phyloP scores from a whole-genome alignment of 2,113 vertebrate genomes.

The Tyrannus savana region DNA sequence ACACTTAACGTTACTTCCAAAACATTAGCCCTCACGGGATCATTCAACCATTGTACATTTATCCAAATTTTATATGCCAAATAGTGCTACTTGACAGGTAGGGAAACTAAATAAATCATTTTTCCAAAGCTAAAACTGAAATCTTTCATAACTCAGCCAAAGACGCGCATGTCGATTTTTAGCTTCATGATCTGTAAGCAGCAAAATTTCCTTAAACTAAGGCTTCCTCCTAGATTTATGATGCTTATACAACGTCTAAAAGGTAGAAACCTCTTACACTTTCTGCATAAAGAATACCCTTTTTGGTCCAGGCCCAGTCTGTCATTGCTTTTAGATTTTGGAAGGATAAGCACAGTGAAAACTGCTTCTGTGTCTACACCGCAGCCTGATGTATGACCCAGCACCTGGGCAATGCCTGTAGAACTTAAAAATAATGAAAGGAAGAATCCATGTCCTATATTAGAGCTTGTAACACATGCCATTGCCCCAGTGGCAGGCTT shows the following conservation, averaged over 20 bases:
- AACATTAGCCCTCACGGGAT: background rate
- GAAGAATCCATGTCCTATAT: background rate
- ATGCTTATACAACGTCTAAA: background rate
- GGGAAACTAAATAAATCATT: background rate
- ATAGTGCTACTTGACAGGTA: background rate
- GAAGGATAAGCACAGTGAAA: background rate
- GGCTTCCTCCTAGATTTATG: background rate
- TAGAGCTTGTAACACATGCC: background rate
- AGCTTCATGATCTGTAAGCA: background rate
- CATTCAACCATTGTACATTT: background rate
- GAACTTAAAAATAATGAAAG: background rate
- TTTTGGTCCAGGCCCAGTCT: background rate
- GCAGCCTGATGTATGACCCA: background rate
- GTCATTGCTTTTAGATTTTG: background rate
- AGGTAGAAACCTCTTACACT: background rate
- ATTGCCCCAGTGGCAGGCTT: background rate
- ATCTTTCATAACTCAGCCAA: background rate
- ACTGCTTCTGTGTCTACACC: background rate
- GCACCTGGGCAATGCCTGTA: background rate
- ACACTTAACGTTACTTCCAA: background rate
- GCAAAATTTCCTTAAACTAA: background rate
- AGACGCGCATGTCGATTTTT: background rate
- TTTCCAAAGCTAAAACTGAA: background rate
- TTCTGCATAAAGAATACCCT: background rate
- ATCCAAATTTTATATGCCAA: background rate